Evolutionary conservation across 2,888 invertebrate genomes (phyloP), one percentile per base, ranked within the genome.

Genomic region (Drosophila birchii): DNA sequence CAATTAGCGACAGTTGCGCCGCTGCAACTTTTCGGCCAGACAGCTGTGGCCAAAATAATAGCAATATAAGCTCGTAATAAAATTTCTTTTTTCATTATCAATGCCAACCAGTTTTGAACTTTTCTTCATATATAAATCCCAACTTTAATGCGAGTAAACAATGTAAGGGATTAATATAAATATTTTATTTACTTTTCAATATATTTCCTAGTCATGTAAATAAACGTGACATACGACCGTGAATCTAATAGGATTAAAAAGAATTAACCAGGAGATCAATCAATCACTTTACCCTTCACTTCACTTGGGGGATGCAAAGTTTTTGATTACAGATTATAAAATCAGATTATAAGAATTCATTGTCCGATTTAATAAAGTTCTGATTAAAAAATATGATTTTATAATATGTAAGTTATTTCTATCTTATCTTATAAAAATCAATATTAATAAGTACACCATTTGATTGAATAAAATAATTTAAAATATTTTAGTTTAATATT

Each of bases 1-100:
- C 84, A 88, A 88, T 84, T 85, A 88, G 88, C 84, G 86, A 85
- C 88, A 86, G 86, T 85, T 86, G 84, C 84, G 79, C 78, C 43
- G 18, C 69, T n/a, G n/a, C n/a, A n/a, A 36, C 26, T 29, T 14
- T 44, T 51, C 29, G 64, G 14, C 6, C 36, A 18, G 18, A 64
- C 57, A 68, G 47, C 55, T 47, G 39, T 26, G 14, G 36, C 16
- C 64, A 63, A 53, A 20, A 26, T 11, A 53, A 43, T 53, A 68
- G 61, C 47, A 49, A n/a, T 26, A 26, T 77, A 72, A 71, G 79
- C 73, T 77, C 69, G 69, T 73, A 62, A 53, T 11, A 11, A 26
- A 23, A 38, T 16, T 38, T 36, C 2, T 16, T 9, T 16, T 5
- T 14, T 43, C 12, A 20, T n/a, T 14, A 51, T 5, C 9, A 20